Evolutionary conservation across 2,797 vertebrate genomes (phyloP).

Genomic region (Phataginus tricuspis): DNA sequence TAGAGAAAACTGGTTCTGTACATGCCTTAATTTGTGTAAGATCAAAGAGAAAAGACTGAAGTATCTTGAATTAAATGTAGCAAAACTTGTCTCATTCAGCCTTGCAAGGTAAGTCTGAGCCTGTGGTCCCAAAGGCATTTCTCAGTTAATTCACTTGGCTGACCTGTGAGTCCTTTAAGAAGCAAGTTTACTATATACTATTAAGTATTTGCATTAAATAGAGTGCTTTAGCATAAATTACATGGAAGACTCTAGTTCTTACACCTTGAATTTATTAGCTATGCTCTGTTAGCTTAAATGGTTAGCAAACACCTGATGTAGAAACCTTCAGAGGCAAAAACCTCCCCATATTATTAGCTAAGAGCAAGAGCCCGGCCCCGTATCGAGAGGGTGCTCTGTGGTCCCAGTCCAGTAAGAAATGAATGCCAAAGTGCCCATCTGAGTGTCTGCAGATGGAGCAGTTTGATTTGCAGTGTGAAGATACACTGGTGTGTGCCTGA

Average conservation of each 20-base stretch:
- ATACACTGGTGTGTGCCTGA: neutral
- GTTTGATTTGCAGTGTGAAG: conserved; percentile 10
- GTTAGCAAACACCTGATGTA: conserved; percentile 71
- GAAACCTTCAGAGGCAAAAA: conserved; percentile 49
- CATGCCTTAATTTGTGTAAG: conserved; percentile 57
- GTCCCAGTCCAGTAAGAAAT: neutral
- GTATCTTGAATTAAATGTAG: conserved; percentile 28
- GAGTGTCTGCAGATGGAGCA: neutral
- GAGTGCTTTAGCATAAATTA: neutral
- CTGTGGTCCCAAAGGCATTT: neutral
- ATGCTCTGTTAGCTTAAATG: conserved; percentile 42
- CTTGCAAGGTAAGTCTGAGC: neutral
- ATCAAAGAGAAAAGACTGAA: conserved; percentile 43
- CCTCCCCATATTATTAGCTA: conserved; percentile 36
- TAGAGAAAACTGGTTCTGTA: conserved; percentile 56
- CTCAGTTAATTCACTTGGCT: neutral
- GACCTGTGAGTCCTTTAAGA: conserved; percentile 28
- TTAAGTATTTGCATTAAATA: conserved; percentile 17
- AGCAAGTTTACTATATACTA: neutral
- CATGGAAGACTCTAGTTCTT: neutral
- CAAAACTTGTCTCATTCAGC: neutral
- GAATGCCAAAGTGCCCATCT: neutral
- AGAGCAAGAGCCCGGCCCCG: neutral
- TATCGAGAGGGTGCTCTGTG: neutral
- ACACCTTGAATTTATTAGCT: conserved; percentile 56